Conservation (phyloP, 1,140 invertebrate species). For the Drosophila novamexicana region DNA sequence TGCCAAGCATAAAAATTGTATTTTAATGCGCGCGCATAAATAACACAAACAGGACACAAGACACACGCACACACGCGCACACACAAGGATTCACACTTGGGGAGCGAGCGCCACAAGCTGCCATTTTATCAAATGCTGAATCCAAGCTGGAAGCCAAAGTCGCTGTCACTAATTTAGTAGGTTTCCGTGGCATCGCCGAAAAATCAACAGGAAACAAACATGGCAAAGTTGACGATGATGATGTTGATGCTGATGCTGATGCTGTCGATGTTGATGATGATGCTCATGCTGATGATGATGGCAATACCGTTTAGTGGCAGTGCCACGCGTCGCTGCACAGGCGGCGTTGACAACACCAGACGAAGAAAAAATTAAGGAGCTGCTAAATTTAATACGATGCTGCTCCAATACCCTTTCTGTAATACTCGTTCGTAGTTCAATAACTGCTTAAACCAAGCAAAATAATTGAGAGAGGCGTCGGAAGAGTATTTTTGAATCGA, state of each 20-base stretch:
- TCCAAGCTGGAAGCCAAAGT: constrained; percentile 54
- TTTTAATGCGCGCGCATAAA: constrained; percentile 80
- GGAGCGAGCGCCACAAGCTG: constrained; percentile 32
- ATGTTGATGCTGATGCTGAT: constrained; percentile 30
- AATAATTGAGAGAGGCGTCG: no score
- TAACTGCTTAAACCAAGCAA: no score
- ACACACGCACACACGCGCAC: constrained; percentile 33
- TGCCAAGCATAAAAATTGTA: constrained; percentile 82
- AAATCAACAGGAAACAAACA: constrained; percentile 82
- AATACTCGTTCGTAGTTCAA: no score
- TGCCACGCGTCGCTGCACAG: constrained; percentile 63
- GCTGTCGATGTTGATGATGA: constrained; percentile 14
- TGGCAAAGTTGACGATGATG: constrained; percentile 29
- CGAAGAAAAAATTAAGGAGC: constrained; percentile 3
- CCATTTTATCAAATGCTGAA: constrained; percentile 76
- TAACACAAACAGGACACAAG: constrained; percentile 76
- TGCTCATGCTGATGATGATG: constrained; percentile 30
- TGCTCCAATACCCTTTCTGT: background rate
- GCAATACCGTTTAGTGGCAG: constrained; percentile 50
- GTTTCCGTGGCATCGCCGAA: constrained; percentile 62
- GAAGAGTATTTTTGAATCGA: no score
- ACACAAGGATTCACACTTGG: constrained; percentile 18
- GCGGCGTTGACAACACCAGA: constrained; percentile 63
- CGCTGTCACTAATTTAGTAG: constrained; percentile 77
- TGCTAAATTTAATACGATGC: background rate